Base-by-base conservation (phyloP, 2,888 invertebrate species). In the Vannuccia rotundouncinata region DNA sequence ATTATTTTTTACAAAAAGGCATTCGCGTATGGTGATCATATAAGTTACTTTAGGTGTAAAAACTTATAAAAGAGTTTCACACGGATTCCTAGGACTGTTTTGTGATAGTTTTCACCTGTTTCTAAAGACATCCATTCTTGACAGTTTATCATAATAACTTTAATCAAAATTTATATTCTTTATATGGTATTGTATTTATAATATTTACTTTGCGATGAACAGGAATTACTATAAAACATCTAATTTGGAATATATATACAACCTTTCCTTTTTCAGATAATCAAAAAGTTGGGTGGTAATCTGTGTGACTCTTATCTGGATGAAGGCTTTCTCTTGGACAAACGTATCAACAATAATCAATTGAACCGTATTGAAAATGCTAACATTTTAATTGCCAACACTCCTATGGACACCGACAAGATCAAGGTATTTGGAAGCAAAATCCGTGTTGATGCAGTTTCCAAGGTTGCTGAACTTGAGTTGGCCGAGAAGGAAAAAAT, bases 321-420 rank as follows among this genome's bases (percentile, higher is more conserved):
- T 90, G 90, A 90, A 86, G 91, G 92, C 45, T 99, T 99, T 87
- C 90, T 99, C 81, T 89, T 99, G 83, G 95, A 98, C 88, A 99
- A 99, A 88, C 28, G 80, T n/a, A 91, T 95, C 29, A 99, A 99
- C 82, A 93, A 99, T 29, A 95, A 97, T 90, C 99, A 99, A 88
- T 99, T 99, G 0, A 95, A 96, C 87, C 91, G 92, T 84, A 90
- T 99, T 83, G 95, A 95, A 86, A 96, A 99, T 86, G 97, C 97
- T 0, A 93, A 92, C 86, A 97, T 99, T 86, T 91, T 99, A 29
- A 95, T 99, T 85, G 98, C 98, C 13, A 99, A 99, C 88, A 99
- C 99, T 10, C 95, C 99, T 0, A 99, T 99, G 99, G 99, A 99
- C 89, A 95, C 97, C 0, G 99, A 99, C 87, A 99, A 99, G 90